phyloP scores from a whole-genome alignment of 1,140 invertebrate species.

The Halictus rubicundus region DNA sequence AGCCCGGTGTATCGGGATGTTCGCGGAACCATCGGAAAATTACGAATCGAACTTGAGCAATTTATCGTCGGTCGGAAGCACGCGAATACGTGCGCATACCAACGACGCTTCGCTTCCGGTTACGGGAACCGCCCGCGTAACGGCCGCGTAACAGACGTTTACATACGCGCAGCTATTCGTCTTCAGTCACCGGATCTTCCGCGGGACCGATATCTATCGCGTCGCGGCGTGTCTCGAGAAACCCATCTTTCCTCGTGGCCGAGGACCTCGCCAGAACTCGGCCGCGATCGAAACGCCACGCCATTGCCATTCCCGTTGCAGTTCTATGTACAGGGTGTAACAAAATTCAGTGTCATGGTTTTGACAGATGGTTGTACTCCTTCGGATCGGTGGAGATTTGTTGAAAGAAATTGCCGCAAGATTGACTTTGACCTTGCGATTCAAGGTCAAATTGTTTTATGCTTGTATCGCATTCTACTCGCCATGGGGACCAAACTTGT shows the following conservation, averaged over 20 bases:
- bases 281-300: constrained; percentile 39
- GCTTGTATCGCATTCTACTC: too few species aligned
- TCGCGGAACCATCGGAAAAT: constrained; percentile 11
- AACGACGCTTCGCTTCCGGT: constrained; percentile 1
- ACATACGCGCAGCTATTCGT: constrained; percentile 31
- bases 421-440: too few species aligned
- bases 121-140: constrained; percentile 7
- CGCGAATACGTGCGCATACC: constrained; percentile 11
- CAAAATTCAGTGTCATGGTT: too few species aligned
- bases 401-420: too few species aligned
- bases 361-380: too few species aligned
- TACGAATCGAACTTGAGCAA: constrained; percentile 45
- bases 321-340: too few species aligned
- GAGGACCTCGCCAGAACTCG: too few species aligned
- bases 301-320: too few species aligned
- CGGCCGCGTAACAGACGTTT: constrained; percentile 26
- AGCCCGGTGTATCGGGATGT: not conserved
- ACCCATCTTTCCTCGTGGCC: not conserved
- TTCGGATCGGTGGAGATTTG: too few species aligned
- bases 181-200: not conserved
- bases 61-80: constrained; percentile 30
- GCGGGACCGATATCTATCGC: constrained; percentile 16
- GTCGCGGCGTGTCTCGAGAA: not conserved
- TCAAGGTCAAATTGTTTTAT: too few species aligned
- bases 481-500: too few species aligned